Base-by-base conservation (phyloP, 2,113 vertebrate species). In the Amphiprion ocellaris region DNA sequence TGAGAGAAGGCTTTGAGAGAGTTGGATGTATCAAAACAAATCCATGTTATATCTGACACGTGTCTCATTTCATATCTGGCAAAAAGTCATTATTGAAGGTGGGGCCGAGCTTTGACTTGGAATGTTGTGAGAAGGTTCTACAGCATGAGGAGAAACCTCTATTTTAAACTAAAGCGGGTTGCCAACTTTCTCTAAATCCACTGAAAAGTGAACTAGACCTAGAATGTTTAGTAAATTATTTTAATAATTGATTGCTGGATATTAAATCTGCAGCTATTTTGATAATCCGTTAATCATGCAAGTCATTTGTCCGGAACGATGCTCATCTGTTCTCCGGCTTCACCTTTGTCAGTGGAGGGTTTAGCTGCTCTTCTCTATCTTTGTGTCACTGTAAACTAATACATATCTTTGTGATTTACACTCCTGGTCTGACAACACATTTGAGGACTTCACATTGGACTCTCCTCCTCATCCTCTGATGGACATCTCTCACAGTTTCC, bases 21-120 rank as follows among this genome's bases (percentile, higher is more conserved):
- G 74, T 69, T 76, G 60, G 84, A 82, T 9, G 60, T 39, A 80
- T 77, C 62, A 54, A 49, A 61, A 30, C 24, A 47, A 82, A 81
- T 74, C 56, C 84, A 71, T 74, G 30, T 63, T 33, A 53, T 44
- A 75, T 63, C 24, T 55, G 61, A 69, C 15, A 5, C 10, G 49
- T 10, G 37, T 74, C 77, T 74, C 60, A 61, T 72, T 79, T 69
- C 70, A 66, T 52, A 23, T 55, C 46, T 78, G 67, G 80, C 72
- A 69, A 8, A 39, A 23, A 83, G 62, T 60, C 65, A 50, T 68
- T 81, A 63, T 0, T 63, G 66, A 62, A 50, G 30, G 63, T 61
- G 58, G 21, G 37, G 17, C 33, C 53, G 55, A 16, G 58, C n/a
- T 68, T 16, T 39, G 50, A 67, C 71, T 58, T 47, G 28, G 39